Evolutionary conservation across 2,797 vertebrate genomes (phyloP), one percentile per base, ranked within the genome.

Genomic region (Oryzias sinensis): DNA sequence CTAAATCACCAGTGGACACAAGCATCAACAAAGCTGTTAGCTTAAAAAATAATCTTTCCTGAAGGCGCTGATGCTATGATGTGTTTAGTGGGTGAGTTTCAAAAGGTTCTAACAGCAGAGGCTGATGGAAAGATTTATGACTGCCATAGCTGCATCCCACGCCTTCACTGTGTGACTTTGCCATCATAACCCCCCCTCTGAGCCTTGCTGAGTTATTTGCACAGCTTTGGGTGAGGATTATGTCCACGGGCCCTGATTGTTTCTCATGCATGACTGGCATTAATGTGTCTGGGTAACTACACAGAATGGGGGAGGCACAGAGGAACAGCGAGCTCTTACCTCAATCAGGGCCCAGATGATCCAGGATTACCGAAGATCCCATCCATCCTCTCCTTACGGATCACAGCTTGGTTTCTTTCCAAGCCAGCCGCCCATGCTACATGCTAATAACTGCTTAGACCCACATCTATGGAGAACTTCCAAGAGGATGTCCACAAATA

Each of bases 221-320:
- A 81, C 76, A 86, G 76, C 81, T 81, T 69, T 43, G 46, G 75
- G 71, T 65, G 63, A 63, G 76, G 78, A 85, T 84, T 79, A 79
- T 47, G 77, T 79, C 82, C 72, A 4, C 4, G 14, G 71, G 81
- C 59, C 54, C 70, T 66, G 79, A 74, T 82, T 83, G 81, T 84
- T 80, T 84, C 79, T 63, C 65, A 76, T 79, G 82, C 80, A 84
- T 84, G 87, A 85, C 73, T 80, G 73, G 81, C 73, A 77, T 86
- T 83, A 82, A 83, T 84, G 80, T 53, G 76, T 67, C 71, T 53
- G 56, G 76, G 68, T 68, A 75, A 70, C 74, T 76, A 76, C 84
- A 86, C 70, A 71, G 72, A 56, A 52, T 53, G 81, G 70, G 54
- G 5, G 68, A 88, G 74, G 79, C 77, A 46, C 57, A 58, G 74